Conservation (phyloP, 2,797 vertebrate genomes). For the Amblyraja radiata region DNA sequence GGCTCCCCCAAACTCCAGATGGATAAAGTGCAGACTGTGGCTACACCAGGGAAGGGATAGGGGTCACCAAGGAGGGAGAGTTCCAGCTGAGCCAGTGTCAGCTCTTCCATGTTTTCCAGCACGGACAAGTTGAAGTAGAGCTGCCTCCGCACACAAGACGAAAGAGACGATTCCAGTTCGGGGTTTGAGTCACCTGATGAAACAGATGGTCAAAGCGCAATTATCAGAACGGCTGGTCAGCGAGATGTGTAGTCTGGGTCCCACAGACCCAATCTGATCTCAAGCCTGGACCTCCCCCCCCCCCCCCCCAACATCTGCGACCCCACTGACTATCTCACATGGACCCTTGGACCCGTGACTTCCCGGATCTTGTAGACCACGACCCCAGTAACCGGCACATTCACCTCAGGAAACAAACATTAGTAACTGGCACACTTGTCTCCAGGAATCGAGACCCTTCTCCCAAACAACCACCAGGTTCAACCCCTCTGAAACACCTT, state of each 20-base stretch:
- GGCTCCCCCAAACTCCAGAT: conserved; percentile 58
- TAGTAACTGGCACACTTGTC: no score
- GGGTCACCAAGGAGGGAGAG: conserved; percentile 60
- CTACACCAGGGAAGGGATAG: conserved; percentile 41
- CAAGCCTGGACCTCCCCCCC: no score
- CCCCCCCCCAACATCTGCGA: no score
- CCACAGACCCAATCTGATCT: background rate
- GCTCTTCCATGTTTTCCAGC: conserved; percentile 68
- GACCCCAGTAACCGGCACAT: no score
- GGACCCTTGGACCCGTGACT: no score
- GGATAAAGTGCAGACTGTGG: conserved; percentile 57
- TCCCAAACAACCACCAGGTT: no score
- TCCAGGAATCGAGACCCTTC: no score
- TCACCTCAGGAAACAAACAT: no score
- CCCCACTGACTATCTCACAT: no score
- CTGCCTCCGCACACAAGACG: conserved; percentile 65
- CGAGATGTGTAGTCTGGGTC: background rate
- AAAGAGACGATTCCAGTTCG: conserved; percentile 45
- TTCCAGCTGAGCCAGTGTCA: conserved; percentile 76
- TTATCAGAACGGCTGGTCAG: background rate
- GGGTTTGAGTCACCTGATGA: conserved; percentile 58
- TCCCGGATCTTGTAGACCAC: no score
- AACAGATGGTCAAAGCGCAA: conserved; percentile 38
- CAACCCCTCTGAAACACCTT: no score
- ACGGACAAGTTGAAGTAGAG: conserved; percentile 79